Percentiles rank a stretch among this genome's conserved stretches.
phyloP scores from a whole-genome alignment of 2,888 invertebrate species.

The Cantharis nigra region DNA sequence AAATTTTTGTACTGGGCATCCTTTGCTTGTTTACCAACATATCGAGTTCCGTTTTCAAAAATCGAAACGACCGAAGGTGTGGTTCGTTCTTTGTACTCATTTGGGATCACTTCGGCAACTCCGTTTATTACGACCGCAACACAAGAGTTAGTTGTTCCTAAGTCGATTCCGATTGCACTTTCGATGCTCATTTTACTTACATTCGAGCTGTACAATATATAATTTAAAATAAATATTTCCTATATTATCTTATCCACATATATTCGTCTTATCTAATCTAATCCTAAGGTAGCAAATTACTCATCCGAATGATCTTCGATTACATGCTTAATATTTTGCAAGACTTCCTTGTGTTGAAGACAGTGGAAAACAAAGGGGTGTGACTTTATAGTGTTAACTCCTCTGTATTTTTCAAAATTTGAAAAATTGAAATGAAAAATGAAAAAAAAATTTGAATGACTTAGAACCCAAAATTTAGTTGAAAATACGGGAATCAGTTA shows the following conservation, averaged over 20 bases:
- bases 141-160: slow-evolving; percentile 31
- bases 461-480: too few relatives aligned
- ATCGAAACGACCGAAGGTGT: slow-evolving; percentile 28
- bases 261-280: neutral
- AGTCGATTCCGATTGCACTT: slow-evolving; percentile 28
- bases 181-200: neutral
- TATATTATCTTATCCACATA: neutral
- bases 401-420: neutral
- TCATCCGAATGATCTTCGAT: too few relatives aligned
- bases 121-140: slow-evolving; percentile 24
- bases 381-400: too few relatives aligned
- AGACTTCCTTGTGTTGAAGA: too few relatives aligned
- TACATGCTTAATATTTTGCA: too few relatives aligned
- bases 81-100: slow-evolving; percentile 17
- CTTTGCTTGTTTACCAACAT: slow-evolving; percentile 27
- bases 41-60: slow-evolving; percentile 4
- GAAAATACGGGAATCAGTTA: too few relatives aligned
- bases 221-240: neutral
- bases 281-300: too few relatives aligned
- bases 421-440: too few relatives aligned
- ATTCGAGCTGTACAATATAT: neutral
- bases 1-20: slow-evolving; percentile 11
- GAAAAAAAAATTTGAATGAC: too few relatives aligned
- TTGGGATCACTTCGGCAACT: slow-evolving; percentile 19
- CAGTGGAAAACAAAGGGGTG: too few relatives aligned